Evolutionary conservation across 2,113 vertebrate species (phyloP), one percentile per base, ranked within the genome.

Genomic region (Setophaga coronata): DNA sequence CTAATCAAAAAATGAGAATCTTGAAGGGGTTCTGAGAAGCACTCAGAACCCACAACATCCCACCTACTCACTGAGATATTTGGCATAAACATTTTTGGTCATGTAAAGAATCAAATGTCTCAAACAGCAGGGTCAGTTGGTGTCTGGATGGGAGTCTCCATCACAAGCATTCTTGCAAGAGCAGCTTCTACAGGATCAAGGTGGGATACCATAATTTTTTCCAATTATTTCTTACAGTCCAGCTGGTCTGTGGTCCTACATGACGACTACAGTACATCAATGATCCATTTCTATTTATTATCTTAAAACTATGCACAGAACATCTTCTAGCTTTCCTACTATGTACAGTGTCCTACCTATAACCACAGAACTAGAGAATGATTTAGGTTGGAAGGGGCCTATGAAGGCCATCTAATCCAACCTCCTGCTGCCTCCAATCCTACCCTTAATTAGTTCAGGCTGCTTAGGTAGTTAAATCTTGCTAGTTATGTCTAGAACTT

Each of bases 381-480:
- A 18, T 40, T 67, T 40, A 26, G 7, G 20, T 23, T 76, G 24
- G 21, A 76, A 82, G 11, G 11, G n/a, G 33, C 29, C 9, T 51
- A 26, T 29, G 29, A 60, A 77, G 25, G 17, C 85, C 17, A 48
- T 45, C 14, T 74, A 66, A 70, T 40, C 25, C 9, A 40, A 40
- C 6, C 6, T 82, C 21, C 87, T 85, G 14, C 42, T 66, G 19
- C 10, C 9, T 4, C 2, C 0, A 1, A 4, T 9, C 10, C 16
- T n/a, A 24, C 5, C 28, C 17, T 29, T 18, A 43, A 48, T 36
- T 58, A 26, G 36, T 38, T 38, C 36, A 38, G 36, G 36, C 36
- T 38, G 36, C 36, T 38, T 38, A 60, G 12, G 13, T 31, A 47
- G 40, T 67, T 56, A 47, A 34, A 57, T 31, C 20, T 50, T 31